These are phyloP conservation scores for Chrysolophus pictus DNA, from an alignment of 2,797 vertebrate genomes.

Conservation along the genomic window DNA sequence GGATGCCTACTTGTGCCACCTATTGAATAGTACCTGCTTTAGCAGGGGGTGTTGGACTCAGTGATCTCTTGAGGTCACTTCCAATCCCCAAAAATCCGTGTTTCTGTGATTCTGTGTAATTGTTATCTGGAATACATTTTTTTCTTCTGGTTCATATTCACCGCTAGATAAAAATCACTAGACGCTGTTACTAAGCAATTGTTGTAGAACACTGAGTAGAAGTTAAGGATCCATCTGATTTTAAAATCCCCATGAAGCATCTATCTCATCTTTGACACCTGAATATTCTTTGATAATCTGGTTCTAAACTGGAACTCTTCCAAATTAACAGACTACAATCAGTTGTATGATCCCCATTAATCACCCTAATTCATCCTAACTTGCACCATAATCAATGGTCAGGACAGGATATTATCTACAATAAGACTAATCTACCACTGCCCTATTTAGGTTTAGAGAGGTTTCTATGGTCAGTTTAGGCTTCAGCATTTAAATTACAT, in stretches of 20 bases:
- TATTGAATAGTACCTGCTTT: no score
- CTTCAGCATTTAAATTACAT: background rate
- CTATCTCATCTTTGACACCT: background rate
- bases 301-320: background rate
- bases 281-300: background rate
- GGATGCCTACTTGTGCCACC: no score
- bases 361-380: background rate
- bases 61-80: no score
- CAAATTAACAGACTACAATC: background rate
- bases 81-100: no score
- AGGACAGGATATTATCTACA: background rate
- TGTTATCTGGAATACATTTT: background rate
- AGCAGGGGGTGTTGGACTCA: no score
- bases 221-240: background rate
- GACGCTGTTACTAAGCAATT: background rate
- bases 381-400: background rate
- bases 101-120: no score
- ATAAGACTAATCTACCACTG: background rate
- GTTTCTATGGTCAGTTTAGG: background rate
- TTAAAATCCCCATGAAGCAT: background rate
- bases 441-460: background rate
- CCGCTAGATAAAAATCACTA: background rate
- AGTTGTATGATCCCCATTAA: background rate
- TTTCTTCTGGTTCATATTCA: background rate
- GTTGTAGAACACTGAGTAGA: background rate